Percentiles rank a stretch among this genome's conserved stretches.
phyloP scores from a whole-genome alignment of 2,888 invertebrate species.

The Sminthurides aquaticus region DNA sequence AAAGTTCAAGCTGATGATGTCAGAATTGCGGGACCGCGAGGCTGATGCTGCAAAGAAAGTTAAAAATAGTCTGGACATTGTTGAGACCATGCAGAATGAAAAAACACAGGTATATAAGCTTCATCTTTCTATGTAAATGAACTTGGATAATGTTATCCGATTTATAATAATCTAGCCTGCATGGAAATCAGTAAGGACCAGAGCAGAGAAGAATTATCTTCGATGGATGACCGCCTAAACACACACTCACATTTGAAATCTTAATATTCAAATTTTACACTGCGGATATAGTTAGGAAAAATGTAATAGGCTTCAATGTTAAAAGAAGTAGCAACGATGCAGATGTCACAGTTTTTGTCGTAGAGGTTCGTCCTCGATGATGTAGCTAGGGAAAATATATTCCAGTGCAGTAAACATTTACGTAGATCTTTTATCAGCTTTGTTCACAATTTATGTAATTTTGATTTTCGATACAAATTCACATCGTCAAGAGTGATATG shows the following conservation, averaged over 20 bases:
- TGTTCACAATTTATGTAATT: constrained; percentile 2
- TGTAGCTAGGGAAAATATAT: too few species aligned
- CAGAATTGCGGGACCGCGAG: constrained; percentile 59
- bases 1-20: constrained; percentile 60
- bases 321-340: too few species aligned
- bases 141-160: constrained; percentile 5
- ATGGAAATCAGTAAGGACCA: constrained; percentile 19
- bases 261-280: background rate
- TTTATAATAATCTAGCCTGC: constrained; percentile 24
- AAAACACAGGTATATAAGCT: constrained; percentile 51
- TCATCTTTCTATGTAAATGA: background rate
- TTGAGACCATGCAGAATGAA: constrained; percentile 68
- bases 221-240: constrained; percentile 24
- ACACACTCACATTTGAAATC: constrained; percentile 10
- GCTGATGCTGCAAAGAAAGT: constrained; percentile 58
- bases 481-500: constrained; percentile 56
- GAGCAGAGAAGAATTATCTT: constrained; percentile 26
- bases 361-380: too few species aligned
- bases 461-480: background rate
- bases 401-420: too few species aligned
- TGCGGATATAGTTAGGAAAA: background rate
- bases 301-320: background rate
- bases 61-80: constrained; percentile 62
- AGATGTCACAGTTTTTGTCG: too few species aligned
- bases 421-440: too few species aligned